Percentiles rank a stretch among this genome's conserved stretches.
Conservation (phyloP, 2,797 vertebrate genomes). For the Myoxocephalus aenaeus region DNA sequence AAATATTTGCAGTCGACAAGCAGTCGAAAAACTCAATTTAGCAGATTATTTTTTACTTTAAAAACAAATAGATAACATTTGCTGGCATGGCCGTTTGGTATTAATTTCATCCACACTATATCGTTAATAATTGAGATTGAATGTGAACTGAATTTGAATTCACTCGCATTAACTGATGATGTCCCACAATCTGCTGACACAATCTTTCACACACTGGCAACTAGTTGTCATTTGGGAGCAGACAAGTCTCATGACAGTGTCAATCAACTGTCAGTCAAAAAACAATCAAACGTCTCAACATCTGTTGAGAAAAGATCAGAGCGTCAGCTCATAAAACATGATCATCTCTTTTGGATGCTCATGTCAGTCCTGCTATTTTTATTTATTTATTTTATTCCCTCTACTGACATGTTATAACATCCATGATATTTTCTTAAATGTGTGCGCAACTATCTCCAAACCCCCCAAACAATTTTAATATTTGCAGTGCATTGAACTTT, state of each 20-base stretch:
- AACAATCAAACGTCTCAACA: background rate
- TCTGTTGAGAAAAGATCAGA: background rate
- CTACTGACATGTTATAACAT: conserved; percentile 2
- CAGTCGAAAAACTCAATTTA: background rate
- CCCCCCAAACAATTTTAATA: background rate
- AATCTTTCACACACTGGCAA: conserved; percentile 18
- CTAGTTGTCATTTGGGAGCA: conserved; percentile 15
- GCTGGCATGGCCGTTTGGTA: background rate
- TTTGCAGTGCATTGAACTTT: conserved; percentile 27
- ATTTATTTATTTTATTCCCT: too few species aligned
- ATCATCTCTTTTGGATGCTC: background rate
- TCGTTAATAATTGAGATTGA: background rate
- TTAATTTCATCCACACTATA: background rate
- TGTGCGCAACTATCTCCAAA: background rate
- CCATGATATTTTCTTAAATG: conserved; percentile 5
- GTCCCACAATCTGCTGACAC: conserved; percentile 1
- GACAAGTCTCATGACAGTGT: background rate
- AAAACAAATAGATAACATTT: background rate
- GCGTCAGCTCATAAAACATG: background rate
- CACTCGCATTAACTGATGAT: background rate
- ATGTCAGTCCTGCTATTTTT: conserved; percentile 1
- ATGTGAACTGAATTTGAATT: background rate
- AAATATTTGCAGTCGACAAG: background rate
- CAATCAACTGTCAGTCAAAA: background rate
- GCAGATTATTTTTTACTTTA: background rate